These are phyloP conservation scores for Dasyornis broadbenti DNA, from an alignment of 2,113 vertebrate species.

Conservation along the genomic window DNA sequence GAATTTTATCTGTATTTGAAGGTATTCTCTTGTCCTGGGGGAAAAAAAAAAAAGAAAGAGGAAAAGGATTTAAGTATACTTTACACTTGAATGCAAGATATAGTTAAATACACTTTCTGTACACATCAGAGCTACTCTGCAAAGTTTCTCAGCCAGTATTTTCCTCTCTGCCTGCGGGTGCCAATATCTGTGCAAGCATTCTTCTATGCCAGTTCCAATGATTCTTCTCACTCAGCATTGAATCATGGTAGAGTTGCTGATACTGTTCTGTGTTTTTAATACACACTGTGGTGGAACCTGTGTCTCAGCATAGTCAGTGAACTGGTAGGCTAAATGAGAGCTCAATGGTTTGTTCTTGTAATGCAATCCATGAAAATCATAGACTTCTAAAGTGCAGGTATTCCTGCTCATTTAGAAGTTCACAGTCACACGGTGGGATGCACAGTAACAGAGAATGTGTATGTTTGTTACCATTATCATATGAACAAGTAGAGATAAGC, in stretches of 20 bases:
- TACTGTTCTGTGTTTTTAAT: not conserved
- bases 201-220: not conserved
- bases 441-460: accelerated
- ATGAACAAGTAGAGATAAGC: not conserved
- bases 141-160: not conserved
- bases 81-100: not conserved
- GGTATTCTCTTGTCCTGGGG: not conserved
- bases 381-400: not conserved
- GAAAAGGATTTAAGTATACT: not conserved
- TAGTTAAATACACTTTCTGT: not conserved
- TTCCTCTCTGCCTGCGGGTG: not conserved
- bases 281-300: not conserved
- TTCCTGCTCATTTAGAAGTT: not conserved
- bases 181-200: not conserved
- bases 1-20: not conserved
- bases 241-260: not conserved
- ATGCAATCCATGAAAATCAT: not conserved
- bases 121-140: not conserved
- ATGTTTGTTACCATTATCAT: not conserved
- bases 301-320: not conserved
- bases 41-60: not conserved
- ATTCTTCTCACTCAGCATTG: not conserved
- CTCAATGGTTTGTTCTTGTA: not conserved
- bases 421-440: not conserved
- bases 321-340: not conserved